These are phyloP conservation scores for Patiria pectinifera DNA, from an alignment of 53 echinoderm and acorn worm species.

Conservation along the genomic window DNA sequence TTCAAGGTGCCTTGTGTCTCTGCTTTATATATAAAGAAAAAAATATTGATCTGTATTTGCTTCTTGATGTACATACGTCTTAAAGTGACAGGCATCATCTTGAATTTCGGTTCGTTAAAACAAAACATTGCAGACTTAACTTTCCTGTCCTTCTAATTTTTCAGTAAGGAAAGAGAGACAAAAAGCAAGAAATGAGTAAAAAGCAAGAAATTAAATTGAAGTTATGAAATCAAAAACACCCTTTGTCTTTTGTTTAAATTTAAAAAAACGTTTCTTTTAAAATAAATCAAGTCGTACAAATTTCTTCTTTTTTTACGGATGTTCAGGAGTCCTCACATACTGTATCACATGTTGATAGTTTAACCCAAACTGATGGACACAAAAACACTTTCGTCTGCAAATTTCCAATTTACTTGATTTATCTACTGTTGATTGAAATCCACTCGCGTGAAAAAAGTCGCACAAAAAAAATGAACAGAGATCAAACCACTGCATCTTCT, in stretches of 20 bases:
- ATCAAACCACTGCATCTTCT: neutral
- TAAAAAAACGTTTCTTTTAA: too few relatives aligned
- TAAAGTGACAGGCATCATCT: neutral
- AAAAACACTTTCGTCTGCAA: neutral
- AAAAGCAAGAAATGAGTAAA: too few relatives aligned
- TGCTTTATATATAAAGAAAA: neutral
- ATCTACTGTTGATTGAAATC: conserved; percentile 2
- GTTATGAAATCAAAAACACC: too few relatives aligned
- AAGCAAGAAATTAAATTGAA: too few relatives aligned
- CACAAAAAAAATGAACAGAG: neutral
- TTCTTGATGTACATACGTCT: neutral
- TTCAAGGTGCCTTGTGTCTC: neutral
- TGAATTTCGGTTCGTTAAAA: too few relatives aligned
- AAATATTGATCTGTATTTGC: neutral
- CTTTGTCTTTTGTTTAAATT: too few relatives aligned
- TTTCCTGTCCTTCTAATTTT: too few relatives aligned
- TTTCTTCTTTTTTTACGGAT: too few relatives aligned
- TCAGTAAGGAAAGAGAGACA: too few relatives aligned
- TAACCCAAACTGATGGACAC: neutral
- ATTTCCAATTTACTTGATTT: neutral
- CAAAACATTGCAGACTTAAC: too few relatives aligned
- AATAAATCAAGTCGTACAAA: too few relatives aligned
- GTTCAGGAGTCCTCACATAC: too few relatives aligned
- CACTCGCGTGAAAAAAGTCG: neutral
- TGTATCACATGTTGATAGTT: neutral